These are phyloP conservation scores for Catharus minimus DNA, from an alignment of 2,113 vertebrate genomes.

Conservation along the genomic window DNA sequence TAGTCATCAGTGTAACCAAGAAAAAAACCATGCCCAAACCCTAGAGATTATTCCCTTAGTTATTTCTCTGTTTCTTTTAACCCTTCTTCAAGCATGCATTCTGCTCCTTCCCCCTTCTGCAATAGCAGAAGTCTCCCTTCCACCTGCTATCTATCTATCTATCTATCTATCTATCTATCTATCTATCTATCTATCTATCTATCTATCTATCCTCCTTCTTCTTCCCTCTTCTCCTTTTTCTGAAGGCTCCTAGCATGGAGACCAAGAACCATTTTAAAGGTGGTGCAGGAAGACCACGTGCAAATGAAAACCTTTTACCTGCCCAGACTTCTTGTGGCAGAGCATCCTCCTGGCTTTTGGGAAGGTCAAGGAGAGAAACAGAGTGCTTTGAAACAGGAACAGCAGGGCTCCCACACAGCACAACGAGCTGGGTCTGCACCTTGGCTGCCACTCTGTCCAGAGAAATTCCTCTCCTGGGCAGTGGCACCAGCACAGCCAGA, in stretches of 20 bases:
- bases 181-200: too few species aligned
- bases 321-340: fast-evolving
- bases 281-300: fast-evolving
- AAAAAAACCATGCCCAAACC: background rate
- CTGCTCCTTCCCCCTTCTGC: background rate
- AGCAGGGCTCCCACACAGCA: fast-evolving
- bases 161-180: too few species aligned
- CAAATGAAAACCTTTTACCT: background rate
- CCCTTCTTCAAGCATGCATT: background rate
- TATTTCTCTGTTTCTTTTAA: background rate
- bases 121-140: background rate
- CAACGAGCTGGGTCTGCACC: fast-evolving
- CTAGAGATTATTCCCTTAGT: background rate
- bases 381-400: fast-evolving
- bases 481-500: background rate
- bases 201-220: background rate
- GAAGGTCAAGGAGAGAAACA: fast-evolving
- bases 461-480: background rate
- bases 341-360: fast-evolving
- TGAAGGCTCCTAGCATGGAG: fast-evolving
- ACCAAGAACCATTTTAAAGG: background rate
- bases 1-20: background rate
- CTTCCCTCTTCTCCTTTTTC: background rate
- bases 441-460: fast-evolving
- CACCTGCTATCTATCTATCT: too few species aligned